A percentile compares a stretch with the other conserved stretches of the same genome.
Conservation (phyloP, 2,797 vertebrate species). For the Falco berigora region DNA sequence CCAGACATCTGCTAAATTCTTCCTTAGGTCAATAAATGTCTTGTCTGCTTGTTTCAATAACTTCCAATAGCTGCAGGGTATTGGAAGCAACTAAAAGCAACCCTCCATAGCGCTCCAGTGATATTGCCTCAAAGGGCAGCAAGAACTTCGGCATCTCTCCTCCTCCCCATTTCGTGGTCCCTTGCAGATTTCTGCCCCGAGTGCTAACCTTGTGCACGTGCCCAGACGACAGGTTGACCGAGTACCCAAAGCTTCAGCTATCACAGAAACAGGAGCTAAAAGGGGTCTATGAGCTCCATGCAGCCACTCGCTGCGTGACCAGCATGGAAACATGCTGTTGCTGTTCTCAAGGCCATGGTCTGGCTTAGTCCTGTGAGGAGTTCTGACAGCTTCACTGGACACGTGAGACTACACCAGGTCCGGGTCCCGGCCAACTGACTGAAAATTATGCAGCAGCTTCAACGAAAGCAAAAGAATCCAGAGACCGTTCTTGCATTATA, state of each 20-base stretch:
- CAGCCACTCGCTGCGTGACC: neutral
- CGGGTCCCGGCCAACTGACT: neutral
- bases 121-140: neutral
- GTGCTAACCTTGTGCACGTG: neutral
- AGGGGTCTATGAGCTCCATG: neutral
- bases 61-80: neutral
- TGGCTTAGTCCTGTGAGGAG: neutral
- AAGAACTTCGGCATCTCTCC: neutral
- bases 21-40: neutral
- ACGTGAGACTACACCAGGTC: neutral
- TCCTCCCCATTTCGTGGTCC: neutral
- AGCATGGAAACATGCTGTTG: neutral
- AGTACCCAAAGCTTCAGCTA: neutral
- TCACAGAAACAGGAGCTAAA: neutral
- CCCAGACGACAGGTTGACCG: neutral
- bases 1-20: neutral
- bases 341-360: neutral
- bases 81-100: neutral
- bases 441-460: neutral
- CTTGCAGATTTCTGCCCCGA: neutral
- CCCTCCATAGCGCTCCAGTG: neutral
- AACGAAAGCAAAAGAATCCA: neutral
- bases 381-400: neutral
- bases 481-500: neutral
- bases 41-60: neutral